Percentiles rank a stretch among this genome's conserved stretches.
Conservation (phyloP, 2,113 vertebrate genomes). For the Eublepharis macularius region DNA sequence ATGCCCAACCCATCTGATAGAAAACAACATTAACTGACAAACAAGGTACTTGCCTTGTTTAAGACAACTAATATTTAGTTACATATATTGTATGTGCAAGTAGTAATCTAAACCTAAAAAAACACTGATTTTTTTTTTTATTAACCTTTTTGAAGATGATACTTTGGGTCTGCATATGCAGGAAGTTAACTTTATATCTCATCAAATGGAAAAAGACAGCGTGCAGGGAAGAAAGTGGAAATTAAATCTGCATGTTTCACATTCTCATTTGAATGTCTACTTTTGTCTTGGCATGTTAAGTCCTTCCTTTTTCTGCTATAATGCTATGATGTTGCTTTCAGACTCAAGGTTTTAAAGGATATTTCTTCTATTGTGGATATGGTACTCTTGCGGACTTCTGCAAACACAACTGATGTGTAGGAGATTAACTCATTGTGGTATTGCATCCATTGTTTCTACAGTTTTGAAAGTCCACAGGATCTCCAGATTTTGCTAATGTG, state of each 20-base stretch:
- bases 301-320: background rate
- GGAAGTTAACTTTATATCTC: background rate
- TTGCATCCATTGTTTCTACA: background rate
- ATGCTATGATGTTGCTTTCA: background rate
- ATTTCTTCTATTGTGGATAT: background rate
- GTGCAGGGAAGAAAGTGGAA: background rate
- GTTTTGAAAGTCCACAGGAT: background rate
- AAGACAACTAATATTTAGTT: no score
- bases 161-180: no score
- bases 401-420: background rate
- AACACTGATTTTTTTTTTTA: background rate
- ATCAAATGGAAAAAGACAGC: background rate
- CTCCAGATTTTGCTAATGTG: background rate
- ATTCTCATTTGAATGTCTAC: background rate
- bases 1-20: no score
- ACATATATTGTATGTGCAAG: background rate
- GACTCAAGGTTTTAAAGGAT: background rate
- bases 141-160: background rate
- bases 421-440: background rate
- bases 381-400: background rate
- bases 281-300: background rate
- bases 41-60: no score
- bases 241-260: background rate
- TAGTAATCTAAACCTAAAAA: background rate
- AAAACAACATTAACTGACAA: no score